Conservation (phyloP, 2,113 vertebrate species). For the Oncorhynchus nerka region DNA sequence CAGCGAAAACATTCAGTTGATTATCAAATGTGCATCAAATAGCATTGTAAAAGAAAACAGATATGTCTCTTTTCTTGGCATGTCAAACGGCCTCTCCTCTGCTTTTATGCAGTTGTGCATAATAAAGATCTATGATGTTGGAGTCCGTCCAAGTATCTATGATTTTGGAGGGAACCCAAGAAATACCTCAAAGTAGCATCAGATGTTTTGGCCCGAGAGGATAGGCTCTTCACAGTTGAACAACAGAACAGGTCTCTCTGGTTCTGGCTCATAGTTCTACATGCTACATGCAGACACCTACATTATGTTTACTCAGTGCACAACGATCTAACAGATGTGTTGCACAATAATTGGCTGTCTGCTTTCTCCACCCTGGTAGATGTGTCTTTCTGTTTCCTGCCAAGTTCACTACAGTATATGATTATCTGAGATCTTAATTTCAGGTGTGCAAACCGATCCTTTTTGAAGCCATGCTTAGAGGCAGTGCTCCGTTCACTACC, state of each 20-base stretch:
- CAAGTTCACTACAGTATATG: slow-evolving; percentile 54
- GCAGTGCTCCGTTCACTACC: slow-evolving; percentile 46
- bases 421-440: slow-evolving; percentile 73
- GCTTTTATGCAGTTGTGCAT: slow-evolving; percentile 5
- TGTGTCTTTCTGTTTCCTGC: slow-evolving; percentile 31
- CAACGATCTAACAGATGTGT: slow-evolving; percentile 18
- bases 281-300: slow-evolving; percentile 26
- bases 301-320: slow-evolving; percentile 11
- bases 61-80: slow-evolving; percentile 37
- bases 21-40: slow-evolving; percentile 50
- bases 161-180: slow-evolving; percentile 25
- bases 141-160: background rate
- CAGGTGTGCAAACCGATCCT: slow-evolving; percentile 65
- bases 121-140: slow-evolving; percentile 18
- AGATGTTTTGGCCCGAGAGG: slow-evolving; percentile 6
- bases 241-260: slow-evolving; percentile 9
- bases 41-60: slow-evolving; percentile 39
- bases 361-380: slow-evolving; percentile 31
- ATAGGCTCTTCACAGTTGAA: background rate
- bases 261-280: slow-evolving; percentile 26
- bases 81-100: slow-evolving; percentile 2
- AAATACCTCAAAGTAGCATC: slow-evolving; percentile 20
- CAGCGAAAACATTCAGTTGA: slow-evolving; percentile 31
- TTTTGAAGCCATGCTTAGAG: slow-evolving; percentile 65
- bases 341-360: slow-evolving; percentile 33